Base-by-base conservation (phyloP, 2,888 invertebrate genomes). In the Cyaniris semiargus region DNA sequence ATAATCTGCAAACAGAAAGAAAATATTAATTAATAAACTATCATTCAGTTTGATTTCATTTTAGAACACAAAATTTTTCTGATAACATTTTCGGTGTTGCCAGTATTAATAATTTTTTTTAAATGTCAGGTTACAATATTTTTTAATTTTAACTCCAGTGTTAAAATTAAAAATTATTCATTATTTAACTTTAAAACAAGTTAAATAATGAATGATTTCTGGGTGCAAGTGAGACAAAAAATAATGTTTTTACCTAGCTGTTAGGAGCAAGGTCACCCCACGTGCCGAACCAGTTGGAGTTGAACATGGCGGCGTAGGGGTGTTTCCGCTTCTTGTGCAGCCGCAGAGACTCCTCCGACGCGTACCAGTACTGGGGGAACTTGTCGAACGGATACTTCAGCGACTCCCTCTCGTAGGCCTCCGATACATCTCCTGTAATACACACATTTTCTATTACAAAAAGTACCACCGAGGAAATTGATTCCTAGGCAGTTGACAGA, bases 271-370 rank as follows among this genome's bases (percentile, higher is more conserved):
- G 44, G 0, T 93, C 93, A 0, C 86, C 85, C 93, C 93, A 94
- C 0, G 88, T 86, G 7, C 86, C 82, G 77, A 84, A 87, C 93
- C 93, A 94, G 77, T 89, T 91, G 58, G 86, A 83, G 38, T 91
- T 89, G 5, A 87, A 89, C 88, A 93, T 86, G 58, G 86, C 93
- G 0, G 92, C 86, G 80, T 94, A 92, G 0, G 93, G 93, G 6
- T 94, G 93, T 85, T 94, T 94, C 13, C 93, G 78, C 31, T 94
- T 94, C 81, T 92, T 93, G 81, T 94, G 93, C 0, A 93, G 83
- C 0, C 93, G 80, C 0, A 94, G 83, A 0, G 93, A 94, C 44
- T 94, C 93, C 58, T 94, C 93, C 0, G 91, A 91, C 0, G 93
- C 93, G 78, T 92, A 94, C 93, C 93, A 94, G 79, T 86, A 91